Percentiles rank a stretch among this genome's conserved stretches.
phyloP scores from a whole-genome alignment of 2,797 vertebrate species.

The Picus viridis region DNA sequence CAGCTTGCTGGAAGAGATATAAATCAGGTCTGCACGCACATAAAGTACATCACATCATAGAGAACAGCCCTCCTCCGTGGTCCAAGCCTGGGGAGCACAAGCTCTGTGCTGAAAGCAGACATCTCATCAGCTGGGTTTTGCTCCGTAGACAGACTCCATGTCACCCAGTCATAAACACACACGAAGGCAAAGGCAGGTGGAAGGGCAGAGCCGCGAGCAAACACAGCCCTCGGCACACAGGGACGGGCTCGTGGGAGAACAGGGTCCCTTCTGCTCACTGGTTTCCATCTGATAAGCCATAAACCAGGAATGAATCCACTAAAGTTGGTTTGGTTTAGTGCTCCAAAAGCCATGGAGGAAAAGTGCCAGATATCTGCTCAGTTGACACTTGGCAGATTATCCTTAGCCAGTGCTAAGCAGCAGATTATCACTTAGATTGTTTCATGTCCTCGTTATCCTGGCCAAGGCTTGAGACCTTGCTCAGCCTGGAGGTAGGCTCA shows the following conservation, averaged over 20 bases:
- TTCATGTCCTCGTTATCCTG: not conserved
- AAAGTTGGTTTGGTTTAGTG: not conserved
- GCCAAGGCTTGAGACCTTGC: not conserved
- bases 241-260: not conserved
- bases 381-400: not conserved
- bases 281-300: not conserved
- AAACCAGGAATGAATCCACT: not conserved
- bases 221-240: not conserved
- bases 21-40: conserved; percentile 60
- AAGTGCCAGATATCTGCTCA: conserved; percentile 24
- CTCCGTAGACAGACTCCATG: not conserved
- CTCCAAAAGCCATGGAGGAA: not conserved
- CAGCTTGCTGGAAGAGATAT: conserved; percentile 64
- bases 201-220: not conserved
- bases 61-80: conserved; percentile 16
- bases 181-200: not conserved
- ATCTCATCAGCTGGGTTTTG: not conserved
- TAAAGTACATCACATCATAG: conserved; percentile 14
- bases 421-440: conserved; percentile 23
- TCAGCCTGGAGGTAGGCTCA: not conserved
- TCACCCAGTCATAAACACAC: not conserved
- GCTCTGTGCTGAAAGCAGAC: not conserved
- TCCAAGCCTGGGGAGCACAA: not conserved
- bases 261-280: not conserved
- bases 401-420: conserved; percentile 9